phyloP scores from a whole-genome alignment of 2,888 invertebrate species.

The Acleris emargana region DNA sequence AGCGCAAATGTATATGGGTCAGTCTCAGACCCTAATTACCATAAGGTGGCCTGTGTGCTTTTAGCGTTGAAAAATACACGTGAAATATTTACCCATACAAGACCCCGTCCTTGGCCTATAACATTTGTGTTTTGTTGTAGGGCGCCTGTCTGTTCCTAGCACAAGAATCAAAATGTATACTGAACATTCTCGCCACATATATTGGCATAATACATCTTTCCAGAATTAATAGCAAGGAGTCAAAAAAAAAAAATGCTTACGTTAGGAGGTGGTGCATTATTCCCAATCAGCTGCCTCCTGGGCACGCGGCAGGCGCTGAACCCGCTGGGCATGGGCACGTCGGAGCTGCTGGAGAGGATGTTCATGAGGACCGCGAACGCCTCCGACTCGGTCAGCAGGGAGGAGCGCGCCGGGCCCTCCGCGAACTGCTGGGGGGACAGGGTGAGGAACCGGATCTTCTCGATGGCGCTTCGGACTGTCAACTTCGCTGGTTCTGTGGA shows the following conservation, averaged over 20 bases:
- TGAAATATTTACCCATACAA: too few relatives aligned
- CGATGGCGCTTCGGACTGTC: conserved; percentile 86
- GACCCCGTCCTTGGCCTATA: too few relatives aligned
- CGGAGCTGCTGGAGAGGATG: conserved; percentile 88
- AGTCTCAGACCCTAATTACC: too few relatives aligned
- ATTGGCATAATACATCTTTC: too few relatives aligned
- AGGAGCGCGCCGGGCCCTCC: conserved; percentile 90
- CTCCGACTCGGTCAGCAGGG: conserved; percentile 89
- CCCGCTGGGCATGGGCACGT: conserved; percentile 88
- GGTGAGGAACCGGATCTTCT: conserved; percentile 91
- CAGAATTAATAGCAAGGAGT: too few relatives aligned
- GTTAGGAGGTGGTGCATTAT: conserved; percentile 2
- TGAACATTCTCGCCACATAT: too few relatives aligned
- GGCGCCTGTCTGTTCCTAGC: too few relatives aligned
- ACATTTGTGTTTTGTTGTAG: too few relatives aligned
- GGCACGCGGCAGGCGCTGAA: conserved; percentile 85
- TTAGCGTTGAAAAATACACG: too few relatives aligned
- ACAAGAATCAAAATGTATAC: too few relatives aligned
- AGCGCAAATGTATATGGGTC: too few relatives aligned
- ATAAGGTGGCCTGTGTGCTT: too few relatives aligned
- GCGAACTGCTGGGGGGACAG: conserved; percentile 92
- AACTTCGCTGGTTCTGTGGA: conserved; percentile 60
- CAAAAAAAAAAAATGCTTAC: conserved; percentile 1
- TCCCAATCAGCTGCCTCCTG: conserved; percentile 68
- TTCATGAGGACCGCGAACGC: conserved; percentile 92